Conservation (phyloP, 1,140 invertebrate species). For the Scaptodrosophila lebanonensis region DNA sequence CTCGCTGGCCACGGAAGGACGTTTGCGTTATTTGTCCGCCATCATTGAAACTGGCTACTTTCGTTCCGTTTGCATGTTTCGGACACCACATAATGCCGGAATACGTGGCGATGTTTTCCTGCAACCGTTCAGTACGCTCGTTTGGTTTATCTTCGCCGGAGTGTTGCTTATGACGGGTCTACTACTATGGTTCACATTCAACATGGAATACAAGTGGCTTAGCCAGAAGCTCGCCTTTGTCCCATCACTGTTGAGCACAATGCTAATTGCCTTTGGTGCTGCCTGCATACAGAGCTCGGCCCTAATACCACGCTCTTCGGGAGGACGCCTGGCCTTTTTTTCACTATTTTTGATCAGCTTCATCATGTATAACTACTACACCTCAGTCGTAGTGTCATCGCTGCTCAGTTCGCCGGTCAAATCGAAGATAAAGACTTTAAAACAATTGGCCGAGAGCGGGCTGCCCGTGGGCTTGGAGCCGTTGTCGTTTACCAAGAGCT, state of each 20-base stretch:
- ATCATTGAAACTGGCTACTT: constrained; percentile 58
- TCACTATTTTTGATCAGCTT: constrained; percentile 58
- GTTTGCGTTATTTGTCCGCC: constrained; percentile 44
- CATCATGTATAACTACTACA: constrained; percentile 74
- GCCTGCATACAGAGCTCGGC: constrained; percentile 65
- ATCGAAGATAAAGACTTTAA: constrained; percentile 59
- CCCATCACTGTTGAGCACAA: constrained; percentile 54
- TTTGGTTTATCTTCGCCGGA: constrained; percentile 55
- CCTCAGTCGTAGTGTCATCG: constrained; percentile 66
- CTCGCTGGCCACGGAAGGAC: constrained; percentile 33
- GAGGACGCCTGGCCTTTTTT: constrained; percentile 59
- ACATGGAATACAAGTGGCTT: constrained; percentile 38
- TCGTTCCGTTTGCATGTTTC: constrained; percentile 61
- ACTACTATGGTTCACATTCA: constrained; percentile 55
- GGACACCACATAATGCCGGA: constrained; percentile 62
- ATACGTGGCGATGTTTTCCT: constrained; percentile 58
- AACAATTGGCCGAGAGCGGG: constrained; percentile 63
- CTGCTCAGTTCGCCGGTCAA: constrained; percentile 66
- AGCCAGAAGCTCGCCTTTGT: constrained; percentile 34
- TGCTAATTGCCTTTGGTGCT: constrained; percentile 57
- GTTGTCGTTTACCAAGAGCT: constrained; percentile 54
- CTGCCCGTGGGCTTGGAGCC: constrained; percentile 60
- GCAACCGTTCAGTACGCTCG: constrained; percentile 51
- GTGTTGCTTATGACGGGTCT: constrained; percentile 38
- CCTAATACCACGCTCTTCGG: constrained; percentile 50